These are phyloP conservation scores for Anguilla rostrata DNA, from an alignment of 2,113 vertebrate species.

Conservation along the genomic window DNA sequence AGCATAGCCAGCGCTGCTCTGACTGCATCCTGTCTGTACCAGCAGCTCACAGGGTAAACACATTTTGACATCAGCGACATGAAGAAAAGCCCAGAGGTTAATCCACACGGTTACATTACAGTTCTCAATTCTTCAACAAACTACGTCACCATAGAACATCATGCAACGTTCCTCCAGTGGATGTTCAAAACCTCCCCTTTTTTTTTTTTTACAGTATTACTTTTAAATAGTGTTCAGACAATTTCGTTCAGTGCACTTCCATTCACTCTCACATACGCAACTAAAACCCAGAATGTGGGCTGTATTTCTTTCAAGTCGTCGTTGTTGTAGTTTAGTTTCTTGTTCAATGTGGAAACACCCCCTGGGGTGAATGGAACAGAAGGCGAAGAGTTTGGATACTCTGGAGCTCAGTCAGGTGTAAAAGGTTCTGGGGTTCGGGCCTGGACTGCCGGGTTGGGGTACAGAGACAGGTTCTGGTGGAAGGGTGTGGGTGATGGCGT, in stretches of 20 bases:
- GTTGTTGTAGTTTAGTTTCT: background rate
- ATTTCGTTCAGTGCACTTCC: conserved; percentile 35
- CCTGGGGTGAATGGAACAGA: background rate
- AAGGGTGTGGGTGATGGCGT: background rate
- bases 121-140: conserved; percentile 37
- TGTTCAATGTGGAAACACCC: background rate
- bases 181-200: background rate
- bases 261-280: background rate
- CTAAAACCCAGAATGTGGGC: background rate
- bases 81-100: background rate
- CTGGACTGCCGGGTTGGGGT: too few species aligned
- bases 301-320: too few species aligned
- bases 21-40: background rate
- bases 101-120: background rate
- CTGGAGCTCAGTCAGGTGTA: background rate
- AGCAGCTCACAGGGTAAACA: background rate
- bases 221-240: conserved; percentile 27
- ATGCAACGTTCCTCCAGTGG: conserved; percentile 36
- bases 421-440: background rate
- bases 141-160: conserved; percentile 40
- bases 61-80: background rate
- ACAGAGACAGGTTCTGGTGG: background rate
- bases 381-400: background rate
- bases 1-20: background rate
- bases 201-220: conserved; percentile 29